phyloP scores from a whole-genome alignment of 2,113 vertebrate genomes.

The Climacteris rufus region DNA sequence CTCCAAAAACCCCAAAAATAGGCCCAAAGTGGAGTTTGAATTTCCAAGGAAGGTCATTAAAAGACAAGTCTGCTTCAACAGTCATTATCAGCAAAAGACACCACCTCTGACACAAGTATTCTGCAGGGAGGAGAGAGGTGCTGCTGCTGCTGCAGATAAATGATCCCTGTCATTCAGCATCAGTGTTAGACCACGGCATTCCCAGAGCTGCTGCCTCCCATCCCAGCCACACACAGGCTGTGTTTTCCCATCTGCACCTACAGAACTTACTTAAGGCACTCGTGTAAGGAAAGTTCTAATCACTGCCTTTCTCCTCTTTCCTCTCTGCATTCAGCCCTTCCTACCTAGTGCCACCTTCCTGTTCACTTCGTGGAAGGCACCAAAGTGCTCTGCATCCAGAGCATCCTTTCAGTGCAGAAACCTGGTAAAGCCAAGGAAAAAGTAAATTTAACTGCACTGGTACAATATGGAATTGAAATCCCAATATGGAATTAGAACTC shows the following conservation, averaged over 20 bases:
- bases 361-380: neutral
- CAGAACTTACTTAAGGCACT: neutral
- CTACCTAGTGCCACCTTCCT: neutral
- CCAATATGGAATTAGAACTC: neutral
- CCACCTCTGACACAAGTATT: neutral
- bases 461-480: neutral
- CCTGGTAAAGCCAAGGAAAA: neutral
- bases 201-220: neutral
- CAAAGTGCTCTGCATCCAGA: neutral
- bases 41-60: neutral
- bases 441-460: neutral
- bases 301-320: neutral
- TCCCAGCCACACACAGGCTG: neutral
- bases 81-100: neutral
- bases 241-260: neutral
- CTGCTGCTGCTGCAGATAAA: neutral
- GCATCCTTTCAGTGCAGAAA: neutral
- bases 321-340: neutral
- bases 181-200: neutral
- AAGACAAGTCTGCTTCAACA: neutral
- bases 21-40: neutral
- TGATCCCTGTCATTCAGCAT: accelerated
- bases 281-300: neutral
- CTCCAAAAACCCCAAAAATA: neutral
- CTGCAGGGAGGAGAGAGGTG: neutral